Evolutionary conservation across 2,888 invertebrate genomes (phyloP).

Genomic region (Andrena minutula): DNA sequence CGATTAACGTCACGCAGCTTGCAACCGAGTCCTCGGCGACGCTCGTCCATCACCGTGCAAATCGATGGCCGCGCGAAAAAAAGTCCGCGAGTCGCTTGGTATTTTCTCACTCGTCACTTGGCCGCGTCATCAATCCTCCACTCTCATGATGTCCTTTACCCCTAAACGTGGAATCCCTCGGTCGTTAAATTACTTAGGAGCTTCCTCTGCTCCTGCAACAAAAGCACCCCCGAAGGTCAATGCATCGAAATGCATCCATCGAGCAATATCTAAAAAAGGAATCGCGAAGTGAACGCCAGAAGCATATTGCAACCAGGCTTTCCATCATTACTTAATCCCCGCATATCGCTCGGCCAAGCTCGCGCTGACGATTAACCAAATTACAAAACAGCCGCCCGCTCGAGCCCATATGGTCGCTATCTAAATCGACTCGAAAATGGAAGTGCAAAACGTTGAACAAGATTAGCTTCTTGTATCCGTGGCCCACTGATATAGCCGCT

Average conservation of each 20-base stretch:
- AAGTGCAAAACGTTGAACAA: neutral
- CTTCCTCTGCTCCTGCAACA: neutral
- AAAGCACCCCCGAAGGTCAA: neutral
- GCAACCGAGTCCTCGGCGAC: constrained; percentile 42
- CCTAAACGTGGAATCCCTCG: too few relatives aligned
- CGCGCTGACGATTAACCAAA: constrained; percentile 30
- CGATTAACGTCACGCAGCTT: constrained; percentile 52
- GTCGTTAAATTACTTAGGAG: neutral
- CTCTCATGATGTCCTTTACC: neutral
- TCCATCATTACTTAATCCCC: constrained; percentile 47
- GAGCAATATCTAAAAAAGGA: constrained; percentile 6
- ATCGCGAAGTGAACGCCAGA: constrained; percentile 10
- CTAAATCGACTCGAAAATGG: neutral
- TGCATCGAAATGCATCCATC: constrained; percentile 13
- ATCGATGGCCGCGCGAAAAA: neutral
- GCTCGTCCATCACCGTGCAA: constrained; percentile 36
- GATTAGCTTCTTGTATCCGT: neutral
- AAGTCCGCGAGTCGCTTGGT: neutral
- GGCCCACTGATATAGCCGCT: too few relatives aligned
- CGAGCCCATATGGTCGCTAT: neutral
- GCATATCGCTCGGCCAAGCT: constrained; percentile 9
- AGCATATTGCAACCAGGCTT: constrained; percentile 32
- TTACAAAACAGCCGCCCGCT: constrained; percentile 28
- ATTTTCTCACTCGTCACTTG: neutral
- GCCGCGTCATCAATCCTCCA: neutral